Conservation (phyloP, 2,113 vertebrate genomes). For the Colinus virginianus region DNA sequence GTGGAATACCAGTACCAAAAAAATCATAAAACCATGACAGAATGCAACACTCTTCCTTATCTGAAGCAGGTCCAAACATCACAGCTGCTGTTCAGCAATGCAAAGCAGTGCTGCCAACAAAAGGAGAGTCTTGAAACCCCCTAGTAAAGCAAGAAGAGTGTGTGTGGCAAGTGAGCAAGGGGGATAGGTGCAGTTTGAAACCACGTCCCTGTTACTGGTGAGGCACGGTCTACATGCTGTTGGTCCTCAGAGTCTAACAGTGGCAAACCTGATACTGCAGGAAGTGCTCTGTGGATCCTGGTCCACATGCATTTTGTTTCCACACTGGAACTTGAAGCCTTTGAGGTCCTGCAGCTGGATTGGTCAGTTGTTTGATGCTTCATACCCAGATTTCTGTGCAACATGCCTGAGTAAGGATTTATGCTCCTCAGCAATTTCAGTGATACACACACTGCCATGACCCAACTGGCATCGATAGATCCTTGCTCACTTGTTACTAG, state of each 20-base stretch:
- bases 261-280: background rate
- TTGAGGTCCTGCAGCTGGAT: background rate
- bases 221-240: background rate
- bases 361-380: background rate
- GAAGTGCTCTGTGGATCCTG: background rate
- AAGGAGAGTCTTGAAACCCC: background rate
- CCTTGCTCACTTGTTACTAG: background rate
- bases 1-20: too few relatives aligned
- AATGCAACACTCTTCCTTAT: background rate
- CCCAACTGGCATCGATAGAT: background rate
- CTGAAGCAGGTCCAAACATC: background rate
- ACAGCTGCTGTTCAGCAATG: background rate
- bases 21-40: too few relatives aligned
- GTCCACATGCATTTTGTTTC: background rate
- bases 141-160: background rate
- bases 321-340: background rate
- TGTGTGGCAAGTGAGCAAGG: too few relatives aligned
- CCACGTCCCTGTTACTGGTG: background rate
- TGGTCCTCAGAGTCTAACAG: background rate
- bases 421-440: background rate
- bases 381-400: background rate
- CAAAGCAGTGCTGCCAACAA: background rate
- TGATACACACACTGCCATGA: too few relatives aligned
- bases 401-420: background rate
- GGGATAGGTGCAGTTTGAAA: background rate